These are phyloP conservation scores for Gopherus flavomarginatus DNA, from an alignment of 2,113 vertebrate genomes.

Conservation along the genomic window DNA sequence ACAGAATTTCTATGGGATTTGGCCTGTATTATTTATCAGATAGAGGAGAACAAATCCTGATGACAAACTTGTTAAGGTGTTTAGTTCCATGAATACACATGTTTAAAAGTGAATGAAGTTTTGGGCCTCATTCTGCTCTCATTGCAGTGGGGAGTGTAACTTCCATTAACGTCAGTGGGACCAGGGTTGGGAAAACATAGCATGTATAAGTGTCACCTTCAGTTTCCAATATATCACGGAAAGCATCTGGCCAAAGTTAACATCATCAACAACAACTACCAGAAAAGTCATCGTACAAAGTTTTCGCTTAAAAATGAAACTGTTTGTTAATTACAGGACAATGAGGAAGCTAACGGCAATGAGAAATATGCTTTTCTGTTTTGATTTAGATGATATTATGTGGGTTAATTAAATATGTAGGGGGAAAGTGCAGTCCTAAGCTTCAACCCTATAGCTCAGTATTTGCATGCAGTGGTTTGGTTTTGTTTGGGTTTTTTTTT, in stretches of 20 bases:
- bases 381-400: background rate
- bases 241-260: background rate
- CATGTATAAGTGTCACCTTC: background rate
- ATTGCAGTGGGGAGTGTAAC: background rate
- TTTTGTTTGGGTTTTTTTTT: background rate
- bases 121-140: background rate
- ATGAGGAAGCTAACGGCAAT: background rate
- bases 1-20: background rate
- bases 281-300: background rate
- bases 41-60: background rate
- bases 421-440: background rate
- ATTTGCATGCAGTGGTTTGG: background rate
- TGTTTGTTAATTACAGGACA: background rate
- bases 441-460: background rate
- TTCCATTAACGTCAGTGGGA: background rate
- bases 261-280: background rate
- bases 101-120: constrained; percentile 3
- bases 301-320: background rate
- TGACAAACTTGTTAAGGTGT: background rate
- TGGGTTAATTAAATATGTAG: background rate
- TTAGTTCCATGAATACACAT: background rate
- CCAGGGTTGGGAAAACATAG: background rate
- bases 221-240: background rate
- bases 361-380: background rate
- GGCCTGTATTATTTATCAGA: background rate